phyloP scores from a whole-genome alignment of 1,140 invertebrate species.

The Oryctes rhinoceros region DNA sequence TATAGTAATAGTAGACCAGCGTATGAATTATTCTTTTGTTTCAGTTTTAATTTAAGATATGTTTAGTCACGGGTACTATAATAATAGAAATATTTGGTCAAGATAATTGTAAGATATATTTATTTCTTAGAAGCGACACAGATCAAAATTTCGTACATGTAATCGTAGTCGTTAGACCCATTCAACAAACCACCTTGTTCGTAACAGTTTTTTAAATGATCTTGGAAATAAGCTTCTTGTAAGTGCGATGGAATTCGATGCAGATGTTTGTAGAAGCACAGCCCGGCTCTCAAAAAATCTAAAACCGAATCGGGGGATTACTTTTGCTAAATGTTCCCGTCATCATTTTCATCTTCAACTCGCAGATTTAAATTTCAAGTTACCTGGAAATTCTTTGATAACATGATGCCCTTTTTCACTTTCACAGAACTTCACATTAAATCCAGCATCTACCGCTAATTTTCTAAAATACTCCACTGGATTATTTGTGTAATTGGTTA shows the following conservation, averaged over 20 bases:
- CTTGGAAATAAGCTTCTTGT: background rate
- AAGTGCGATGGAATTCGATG: background rate
- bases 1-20: too few species aligned
- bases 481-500: background rate
- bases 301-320: too few species aligned
- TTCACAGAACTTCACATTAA: background rate
- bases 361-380: background rate
- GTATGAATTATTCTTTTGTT: too few species aligned
- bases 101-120: too few species aligned
- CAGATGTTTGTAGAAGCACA: background rate
- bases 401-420: background rate
- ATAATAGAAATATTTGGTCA: too few species aligned
- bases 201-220: background rate
- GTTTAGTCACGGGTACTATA: too few species aligned
- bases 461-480: background rate
- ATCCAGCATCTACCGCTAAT: background rate
- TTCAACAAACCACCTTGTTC: background rate
- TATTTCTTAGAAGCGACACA: background rate
- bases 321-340: background rate
- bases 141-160: background rate
- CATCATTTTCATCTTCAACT: background rate
- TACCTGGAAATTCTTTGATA: background rate
- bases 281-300: background rate
- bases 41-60: too few species aligned
- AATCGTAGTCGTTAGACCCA: background rate